Conservation (phyloP, 1,140 invertebrate species). For the Hyphantria cunea region DNA sequence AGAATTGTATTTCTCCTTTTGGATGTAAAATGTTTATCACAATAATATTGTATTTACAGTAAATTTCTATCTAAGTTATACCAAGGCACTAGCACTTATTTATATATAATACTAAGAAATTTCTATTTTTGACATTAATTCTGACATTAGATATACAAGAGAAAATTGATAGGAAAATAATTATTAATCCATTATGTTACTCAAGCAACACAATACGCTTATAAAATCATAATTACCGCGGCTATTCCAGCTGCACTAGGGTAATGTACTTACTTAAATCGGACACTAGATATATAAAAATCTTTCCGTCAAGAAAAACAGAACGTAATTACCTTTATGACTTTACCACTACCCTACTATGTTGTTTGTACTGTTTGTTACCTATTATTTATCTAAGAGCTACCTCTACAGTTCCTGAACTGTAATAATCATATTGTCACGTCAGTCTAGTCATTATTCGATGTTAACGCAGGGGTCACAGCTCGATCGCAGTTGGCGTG, state of each 20-base stretch:
- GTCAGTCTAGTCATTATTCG: slow-evolving; percentile 52
- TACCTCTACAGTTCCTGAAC: slow-evolving; percentile 3
- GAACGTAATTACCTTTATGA: slow-evolving; percentile 32
- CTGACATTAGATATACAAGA: too few species aligned
- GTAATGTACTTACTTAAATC: slow-evolving; percentile 24
- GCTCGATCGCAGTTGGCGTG: slow-evolving; percentile 47
- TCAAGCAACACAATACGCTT: too few species aligned
- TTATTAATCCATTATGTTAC: too few species aligned
- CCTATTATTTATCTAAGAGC: neutral
- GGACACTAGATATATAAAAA: slow-evolving; percentile 9
- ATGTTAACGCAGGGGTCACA: slow-evolving; percentile 49
- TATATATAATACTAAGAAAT: too few species aligned
- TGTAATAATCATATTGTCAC: slow-evolving; percentile 40
- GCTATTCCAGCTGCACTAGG: neutral
- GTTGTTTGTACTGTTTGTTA: neutral
- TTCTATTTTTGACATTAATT: too few species aligned
- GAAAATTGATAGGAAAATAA: too few species aligned
- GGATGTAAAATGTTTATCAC: too few species aligned
- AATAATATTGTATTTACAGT: too few species aligned
- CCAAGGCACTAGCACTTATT: too few species aligned
- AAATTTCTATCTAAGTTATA: too few species aligned
- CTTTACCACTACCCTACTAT: too few species aligned
- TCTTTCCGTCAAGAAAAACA: slow-evolving; percentile 15
- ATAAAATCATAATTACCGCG: neutral
- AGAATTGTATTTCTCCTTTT: too few species aligned